A percentile compares a stretch with the other conserved stretches of the same genome.
These are phyloP conservation scores for Dasyornis broadbenti DNA, from an alignment of 2,113 vertebrate genomes.

Conservation along the genomic window DNA sequence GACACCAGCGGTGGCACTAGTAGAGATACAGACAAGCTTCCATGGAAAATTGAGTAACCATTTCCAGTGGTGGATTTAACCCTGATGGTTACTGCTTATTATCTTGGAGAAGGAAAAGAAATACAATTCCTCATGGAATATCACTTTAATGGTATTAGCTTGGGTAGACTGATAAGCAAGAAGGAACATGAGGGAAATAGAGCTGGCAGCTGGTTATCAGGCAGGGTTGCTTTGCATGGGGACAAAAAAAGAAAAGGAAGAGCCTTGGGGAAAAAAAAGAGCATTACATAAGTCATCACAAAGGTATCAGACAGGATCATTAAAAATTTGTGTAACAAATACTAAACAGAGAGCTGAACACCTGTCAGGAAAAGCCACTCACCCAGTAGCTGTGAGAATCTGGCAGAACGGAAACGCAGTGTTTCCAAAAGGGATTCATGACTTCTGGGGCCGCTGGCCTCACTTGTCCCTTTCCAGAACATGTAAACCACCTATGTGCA, in stretches of 20 bases:
- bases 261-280: neutral
- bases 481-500: neutral
- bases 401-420: fast-evolving
- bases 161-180: neutral
- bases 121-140: neutral
- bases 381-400: neutral
- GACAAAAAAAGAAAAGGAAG: neutral
- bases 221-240: neutral
- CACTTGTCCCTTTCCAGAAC: neutral
- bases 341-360: neutral
- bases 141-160: neutral
- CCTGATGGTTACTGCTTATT: fast-evolving
- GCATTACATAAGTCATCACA: neutral
- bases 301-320: neutral
- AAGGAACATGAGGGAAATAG: neutral
- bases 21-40: neutral
- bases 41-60: neutral
- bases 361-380: neutral
- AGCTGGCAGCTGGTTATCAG: neutral
- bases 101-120: neutral
- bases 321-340: neutral
- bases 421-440: neutral
- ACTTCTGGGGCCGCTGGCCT: neutral
- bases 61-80: neutral
- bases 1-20: fast-evolving